Evolutionary conservation across 2,888 invertebrate species (phyloP).

Genomic region (Agrotis puta): DNA sequence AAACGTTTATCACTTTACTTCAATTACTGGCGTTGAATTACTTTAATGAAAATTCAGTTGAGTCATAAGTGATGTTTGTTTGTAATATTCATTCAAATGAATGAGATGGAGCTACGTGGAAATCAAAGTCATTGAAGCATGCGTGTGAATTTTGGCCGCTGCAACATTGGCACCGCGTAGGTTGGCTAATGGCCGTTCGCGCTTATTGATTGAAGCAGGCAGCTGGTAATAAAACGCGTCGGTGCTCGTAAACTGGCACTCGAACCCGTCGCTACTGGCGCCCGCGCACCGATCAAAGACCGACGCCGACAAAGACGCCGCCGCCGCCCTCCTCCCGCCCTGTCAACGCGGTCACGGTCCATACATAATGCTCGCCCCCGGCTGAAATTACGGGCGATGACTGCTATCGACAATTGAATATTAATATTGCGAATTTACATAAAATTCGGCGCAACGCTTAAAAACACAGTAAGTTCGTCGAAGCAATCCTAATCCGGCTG

Average conservation of each 20-base stretch:
- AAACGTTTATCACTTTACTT: constrained; percentile 39
- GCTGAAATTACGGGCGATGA: constrained; percentile 85
- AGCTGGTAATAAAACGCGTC: constrained; percentile 85
- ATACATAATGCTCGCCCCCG: constrained; percentile 82
- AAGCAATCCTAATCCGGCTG: constrained; percentile 85
- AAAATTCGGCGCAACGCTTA: constrained; percentile 72
- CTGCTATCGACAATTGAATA: constrained; percentile 86
- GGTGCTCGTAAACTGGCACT: constrained; percentile 88
- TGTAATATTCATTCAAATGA: constrained; percentile 25
- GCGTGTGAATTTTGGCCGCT: constrained; percentile 71
- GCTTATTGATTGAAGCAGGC: constrained; percentile 83
- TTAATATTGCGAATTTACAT: constrained; percentile 82
- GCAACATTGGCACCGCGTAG: constrained; percentile 70
- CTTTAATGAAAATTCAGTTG: neutral
- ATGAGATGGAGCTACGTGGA: constrained; percentile 23
- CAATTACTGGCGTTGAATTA: constrained; percentile 17
- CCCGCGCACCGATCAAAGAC: constrained; percentile 86
- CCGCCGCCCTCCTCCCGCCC: constrained; percentile 76
- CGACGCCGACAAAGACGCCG: constrained; percentile 85
- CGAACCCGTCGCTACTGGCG: constrained; percentile 80
- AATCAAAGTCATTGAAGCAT: constrained; percentile 66
- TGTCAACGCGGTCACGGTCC: constrained; percentile 89
- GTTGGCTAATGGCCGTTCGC: constrained; percentile 77
- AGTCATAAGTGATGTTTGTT: neutral
- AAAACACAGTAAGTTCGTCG: constrained; percentile 76